phyloP scores from a whole-genome alignment of 2,888 invertebrate species.

The Ernsta delagoae region DNA sequence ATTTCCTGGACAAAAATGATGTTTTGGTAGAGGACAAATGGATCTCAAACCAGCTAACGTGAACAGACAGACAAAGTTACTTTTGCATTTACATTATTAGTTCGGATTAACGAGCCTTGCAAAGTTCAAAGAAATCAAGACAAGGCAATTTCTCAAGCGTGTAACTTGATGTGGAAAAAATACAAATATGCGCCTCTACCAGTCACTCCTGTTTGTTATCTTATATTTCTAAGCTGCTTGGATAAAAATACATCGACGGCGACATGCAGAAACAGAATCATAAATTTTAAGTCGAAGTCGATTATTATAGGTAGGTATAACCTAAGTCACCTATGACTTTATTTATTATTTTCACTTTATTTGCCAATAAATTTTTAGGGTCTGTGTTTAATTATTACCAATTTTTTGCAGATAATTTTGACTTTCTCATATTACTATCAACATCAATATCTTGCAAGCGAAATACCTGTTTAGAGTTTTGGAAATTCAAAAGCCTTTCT shows the following conservation, averaged over 20 bases:
- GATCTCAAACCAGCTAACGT: no score
- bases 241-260: slow-evolving; percentile 28
- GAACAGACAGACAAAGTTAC: background rate
- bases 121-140: slow-evolving; percentile 28
- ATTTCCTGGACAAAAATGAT: no score
- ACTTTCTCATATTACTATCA: no score
- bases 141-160: slow-evolving; percentile 32
- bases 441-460: no score
- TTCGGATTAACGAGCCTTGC: background rate
- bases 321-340: no score
- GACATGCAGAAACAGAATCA: slow-evolving; percentile 23
- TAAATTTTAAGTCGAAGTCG: slow-evolving; percentile 4
- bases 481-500: no score
- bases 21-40: no score
- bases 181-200: slow-evolving; percentile 26
- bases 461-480: no score
- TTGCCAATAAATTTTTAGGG: no score
- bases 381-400: no score
- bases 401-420: no score
- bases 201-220: slow-evolving; percentile 34
- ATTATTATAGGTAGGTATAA: background rate
- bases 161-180: slow-evolving; percentile 16
- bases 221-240: slow-evolving; percentile 34
- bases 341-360: no score
- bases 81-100: background rate